Evolutionary conservation across 2,888 invertebrate species (phyloP), one percentile per base, ranked within the genome.

Genomic region (Creontiades dilutus): DNA sequence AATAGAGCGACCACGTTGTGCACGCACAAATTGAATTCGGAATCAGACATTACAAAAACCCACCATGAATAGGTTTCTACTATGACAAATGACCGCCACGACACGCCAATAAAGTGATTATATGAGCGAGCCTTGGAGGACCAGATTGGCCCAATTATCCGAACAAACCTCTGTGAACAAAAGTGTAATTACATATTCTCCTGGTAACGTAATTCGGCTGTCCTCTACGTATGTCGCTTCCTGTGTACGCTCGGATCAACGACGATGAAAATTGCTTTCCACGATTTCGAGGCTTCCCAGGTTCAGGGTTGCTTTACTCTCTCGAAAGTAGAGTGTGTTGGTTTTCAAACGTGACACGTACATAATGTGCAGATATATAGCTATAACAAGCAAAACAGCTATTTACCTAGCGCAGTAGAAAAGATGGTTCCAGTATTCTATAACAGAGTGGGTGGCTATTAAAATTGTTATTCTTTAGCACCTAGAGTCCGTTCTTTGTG

Each of bases 141-240:
- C 47, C 47, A 47, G 75, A 75, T 86, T 68, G 86, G 86, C 27
- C 86, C 86, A 86, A 86, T 86, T 86, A 86, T 19, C n/a, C 76
- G 47, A 86, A 86, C 86, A 86, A 86, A 23, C 76, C 68, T 48
- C 76, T 75, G 85, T 85, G 68, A 86, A 86, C 86, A 75, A 86
- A 86, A 76, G 75, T 75, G 86, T 86, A 76, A 86, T 76, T 68
- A 68, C 68, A 86, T 85, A 82, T 85, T 47, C 78, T 37, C 37
- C 78, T n/a, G 37, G 68, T 68, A 68, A 19, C 68, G 37, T 47
- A 28, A 46, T 47, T 47, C 78, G 78, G 19, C 47, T 46, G 78
- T 37, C 78, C 78, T 78, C 78, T 47, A 78, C 47, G 37, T 78
- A n/a, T 47, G 46, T 47, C 46, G 78, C 46, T 46, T 78, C 78